Conservation (phyloP, 1,140 invertebrate species). For the Brachionus paranguensis region DNA sequence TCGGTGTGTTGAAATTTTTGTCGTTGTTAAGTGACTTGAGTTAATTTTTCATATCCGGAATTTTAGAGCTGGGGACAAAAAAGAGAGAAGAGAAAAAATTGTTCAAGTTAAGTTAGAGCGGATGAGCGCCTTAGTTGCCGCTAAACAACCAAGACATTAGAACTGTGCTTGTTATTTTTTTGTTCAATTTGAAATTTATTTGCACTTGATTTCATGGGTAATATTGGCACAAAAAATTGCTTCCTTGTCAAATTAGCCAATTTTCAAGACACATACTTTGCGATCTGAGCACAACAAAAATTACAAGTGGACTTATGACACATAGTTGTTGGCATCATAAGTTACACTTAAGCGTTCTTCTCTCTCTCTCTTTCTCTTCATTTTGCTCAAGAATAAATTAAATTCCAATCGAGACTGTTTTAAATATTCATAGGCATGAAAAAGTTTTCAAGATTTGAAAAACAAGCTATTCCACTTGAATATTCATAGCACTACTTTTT, state of each 20-base stretch:
- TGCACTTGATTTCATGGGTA: conserved; percentile 11
- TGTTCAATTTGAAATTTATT: neutral
- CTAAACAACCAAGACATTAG: conserved; percentile 27
- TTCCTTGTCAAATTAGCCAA: neutral
- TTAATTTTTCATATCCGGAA: neutral
- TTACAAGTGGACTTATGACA: conserved; percentile 24
- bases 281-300: neutral
- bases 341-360: neutral
- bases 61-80: neutral
- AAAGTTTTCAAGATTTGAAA: conserved; percentile 11
- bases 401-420: conserved; percentile 22
- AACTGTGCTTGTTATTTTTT: neutral
- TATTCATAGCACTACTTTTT: conserved; percentile 6
- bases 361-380: neutral
- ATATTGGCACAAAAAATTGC: neutral
- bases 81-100: neutral
- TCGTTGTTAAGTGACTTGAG: conserved; percentile 21
- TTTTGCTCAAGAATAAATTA: conserved; percentile 25
- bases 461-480: conserved; percentile 36
- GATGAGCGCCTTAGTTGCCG: neutral
- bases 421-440: conserved; percentile 35
- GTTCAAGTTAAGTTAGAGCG: neutral
- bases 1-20: conserved; percentile 3
- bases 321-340: conserved; percentile 35
- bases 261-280: neutral